phyloP scores from a whole-genome alignment of 2,113 vertebrate species.

The Typhlomys cinereus region DNA sequence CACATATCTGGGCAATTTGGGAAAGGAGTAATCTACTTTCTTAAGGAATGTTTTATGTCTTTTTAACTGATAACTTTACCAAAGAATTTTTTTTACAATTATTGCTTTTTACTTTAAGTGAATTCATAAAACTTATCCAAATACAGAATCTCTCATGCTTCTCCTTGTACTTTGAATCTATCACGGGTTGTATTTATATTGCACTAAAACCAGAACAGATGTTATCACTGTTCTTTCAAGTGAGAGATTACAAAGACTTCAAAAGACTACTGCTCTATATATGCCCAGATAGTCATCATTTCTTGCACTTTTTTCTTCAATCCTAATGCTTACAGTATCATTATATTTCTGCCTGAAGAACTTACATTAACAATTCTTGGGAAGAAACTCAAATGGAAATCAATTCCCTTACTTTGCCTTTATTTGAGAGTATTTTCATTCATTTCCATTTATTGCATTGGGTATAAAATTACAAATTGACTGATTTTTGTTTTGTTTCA shows the following conservation, averaged over 20 bases:
- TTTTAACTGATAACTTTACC: too few relatives aligned
- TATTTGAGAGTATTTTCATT: neutral
- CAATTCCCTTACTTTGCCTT: neutral
- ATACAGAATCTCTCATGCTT: neutral
- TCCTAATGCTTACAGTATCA: neutral
- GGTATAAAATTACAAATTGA: neutral
- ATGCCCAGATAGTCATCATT: neutral
- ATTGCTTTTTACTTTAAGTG: neutral
- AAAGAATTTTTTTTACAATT: too few relatives aligned
- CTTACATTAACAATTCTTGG: neutral
- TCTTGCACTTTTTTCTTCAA: neutral
- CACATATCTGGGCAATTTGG: too few relatives aligned
- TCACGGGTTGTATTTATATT: neutral
- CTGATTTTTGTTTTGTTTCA: neutral
- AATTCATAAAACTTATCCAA: neutral
- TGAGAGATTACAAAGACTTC: neutral
- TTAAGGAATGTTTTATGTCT: too few relatives aligned
- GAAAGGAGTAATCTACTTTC: too few relatives aligned
- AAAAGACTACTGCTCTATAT: neutral
- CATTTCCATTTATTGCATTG: neutral
- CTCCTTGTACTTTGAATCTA: neutral
- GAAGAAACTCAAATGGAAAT: neutral
- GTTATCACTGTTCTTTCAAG: neutral
- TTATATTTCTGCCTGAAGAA: neutral
- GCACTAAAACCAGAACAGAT: neutral